Evolutionary conservation across 2,797 vertebrate genomes (phyloP).

Genomic region (Sebastes alutus): DNA sequence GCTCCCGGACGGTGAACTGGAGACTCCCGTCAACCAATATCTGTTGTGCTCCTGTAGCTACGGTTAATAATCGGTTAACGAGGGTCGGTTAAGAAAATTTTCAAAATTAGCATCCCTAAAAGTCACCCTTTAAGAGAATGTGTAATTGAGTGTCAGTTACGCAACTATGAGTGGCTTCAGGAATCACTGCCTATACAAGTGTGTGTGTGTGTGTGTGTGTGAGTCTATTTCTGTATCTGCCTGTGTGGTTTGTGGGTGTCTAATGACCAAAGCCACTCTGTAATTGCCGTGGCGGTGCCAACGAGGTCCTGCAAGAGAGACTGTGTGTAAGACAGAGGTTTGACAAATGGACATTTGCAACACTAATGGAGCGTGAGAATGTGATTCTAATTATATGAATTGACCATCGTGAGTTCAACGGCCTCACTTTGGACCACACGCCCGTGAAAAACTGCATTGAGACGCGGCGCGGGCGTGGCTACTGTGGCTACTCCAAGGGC

Average conservation of each 20-base stretch:
- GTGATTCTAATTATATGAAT: constrained; percentile 52
- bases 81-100: too few relatives aligned
- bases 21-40: fast-evolving
- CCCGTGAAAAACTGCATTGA: constrained; percentile 11
- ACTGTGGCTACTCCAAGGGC: constrained; percentile 38
- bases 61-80: too few relatives aligned
- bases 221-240: constrained; percentile 27
- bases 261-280: constrained; percentile 47
- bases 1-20: too few relatives aligned
- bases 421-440: constrained; percentile 37
- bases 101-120: too few relatives aligned
- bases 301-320: not conserved
- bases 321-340: constrained; percentile 37
- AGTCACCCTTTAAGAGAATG: not conserved
- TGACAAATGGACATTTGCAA: constrained; percentile 59
- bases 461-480: constrained; percentile 7
- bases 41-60: too few relatives aligned
- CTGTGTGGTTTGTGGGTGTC: constrained; percentile 24
- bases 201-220: not conserved
- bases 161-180: not conserved
- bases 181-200: not conserved
- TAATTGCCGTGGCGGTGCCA: constrained; percentile 33
- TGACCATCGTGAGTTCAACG: constrained; percentile 27
- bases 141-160: not conserved
- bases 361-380: constrained; percentile 58